These are phyloP conservation scores for Copsychus sechellarum DNA, from an alignment of 2,113 vertebrate species.

Conservation along the genomic window DNA sequence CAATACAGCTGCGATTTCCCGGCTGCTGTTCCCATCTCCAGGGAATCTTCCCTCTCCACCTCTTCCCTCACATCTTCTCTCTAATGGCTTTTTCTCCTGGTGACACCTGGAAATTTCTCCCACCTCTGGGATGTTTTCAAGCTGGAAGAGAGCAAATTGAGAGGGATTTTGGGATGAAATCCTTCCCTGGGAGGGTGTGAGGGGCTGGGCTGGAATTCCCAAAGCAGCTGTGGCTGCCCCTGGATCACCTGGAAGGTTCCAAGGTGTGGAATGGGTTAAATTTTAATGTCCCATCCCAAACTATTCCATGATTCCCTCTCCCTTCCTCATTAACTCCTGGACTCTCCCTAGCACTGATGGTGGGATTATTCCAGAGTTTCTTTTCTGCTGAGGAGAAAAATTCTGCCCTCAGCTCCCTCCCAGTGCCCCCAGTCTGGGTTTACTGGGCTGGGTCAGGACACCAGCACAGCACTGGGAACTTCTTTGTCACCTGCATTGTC, in stretches of 20 bases:
- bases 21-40: not conserved
- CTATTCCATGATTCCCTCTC: not conserved
- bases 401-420: not conserved
- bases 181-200: not conserved
- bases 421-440: not conserved
- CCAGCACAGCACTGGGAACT: not conserved
- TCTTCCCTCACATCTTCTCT: not conserved
- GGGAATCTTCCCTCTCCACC: not conserved
- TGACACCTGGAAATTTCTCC: not conserved
- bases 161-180: not conserved
- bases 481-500: rapidly evolving
- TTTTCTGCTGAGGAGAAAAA: not conserved
- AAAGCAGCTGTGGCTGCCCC: not conserved
- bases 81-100: not conserved
- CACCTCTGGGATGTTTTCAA: not conserved
- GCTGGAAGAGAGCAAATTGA: not conserved
- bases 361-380: not conserved
- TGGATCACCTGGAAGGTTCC: no score
- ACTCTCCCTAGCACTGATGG: rapidly evolving
- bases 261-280: no score
- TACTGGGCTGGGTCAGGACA: not conserved
- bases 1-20: not conserved
- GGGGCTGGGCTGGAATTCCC: not conserved
- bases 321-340: not conserved
- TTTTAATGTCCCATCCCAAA: no score